Evolutionary conservation across 2,113 vertebrate genomes (phyloP), one percentile per base, ranked within the genome.

Genomic region (Donacobius atricapilla): DNA sequence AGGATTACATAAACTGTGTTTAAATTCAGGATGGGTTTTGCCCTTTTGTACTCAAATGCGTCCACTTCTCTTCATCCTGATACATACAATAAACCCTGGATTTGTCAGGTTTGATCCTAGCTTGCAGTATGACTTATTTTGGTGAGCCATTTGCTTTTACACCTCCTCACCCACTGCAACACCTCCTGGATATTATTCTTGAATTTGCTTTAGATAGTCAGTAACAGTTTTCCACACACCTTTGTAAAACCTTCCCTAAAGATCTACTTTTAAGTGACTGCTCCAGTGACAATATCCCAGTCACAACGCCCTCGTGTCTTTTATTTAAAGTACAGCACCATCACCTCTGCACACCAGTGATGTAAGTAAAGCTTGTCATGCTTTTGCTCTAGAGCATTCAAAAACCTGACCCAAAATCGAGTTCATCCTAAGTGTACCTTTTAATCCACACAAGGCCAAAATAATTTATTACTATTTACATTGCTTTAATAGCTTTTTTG

Each of bases 181-280:
- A 77, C 64, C 73, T 75, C 73, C 81, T 82, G 0, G 1, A 20
- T 54, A 86, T 87, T 88, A 51, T 73, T 83, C 82, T n/a, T 47
- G 45, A 93, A 86, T 75, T 81, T 37, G 23, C 75, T 81, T 91
- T 28, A 83, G 50, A 86, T 39, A 92, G 64, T 70, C 87, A 90
- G 2, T 66, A 95, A 73, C 89, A 73, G 51, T 20, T 77, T 78
- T 73, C 54, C 50, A 51, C 6, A 66, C 31, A 90, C 60, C 82
- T 92, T 61, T 73, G 71, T 44, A 89, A 92, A 92, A 83, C n/a
- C 90, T 84, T 89, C 77, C 22, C 54, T 70, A 64, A 85, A 90
- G 85, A 93, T 57, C 82, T n/a, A 2, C 75, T 71, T 84, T 48
- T 30, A 56, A 58, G 24, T 2, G 45, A 91, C 45, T 19, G 47